Base-by-base conservation (phyloP, 2,888 invertebrate genomes). In the Chymomyza fuscimana region DNA sequence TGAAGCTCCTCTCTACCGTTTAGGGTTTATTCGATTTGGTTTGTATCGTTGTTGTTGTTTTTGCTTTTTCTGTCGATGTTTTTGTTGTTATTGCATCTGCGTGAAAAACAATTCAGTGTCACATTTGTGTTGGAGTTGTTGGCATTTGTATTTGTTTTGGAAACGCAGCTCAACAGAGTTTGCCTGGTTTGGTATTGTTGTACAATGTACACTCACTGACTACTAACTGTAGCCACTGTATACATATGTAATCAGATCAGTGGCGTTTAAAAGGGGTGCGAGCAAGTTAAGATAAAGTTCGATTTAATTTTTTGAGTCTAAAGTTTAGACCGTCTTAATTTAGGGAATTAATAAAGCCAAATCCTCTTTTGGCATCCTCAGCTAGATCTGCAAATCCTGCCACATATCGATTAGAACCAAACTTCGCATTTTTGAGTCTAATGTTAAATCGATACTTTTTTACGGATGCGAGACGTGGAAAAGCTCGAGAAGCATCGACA, bases 41-140 rank as follows among this genome's bases (percentile, higher is more conserved):
- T 40, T 36, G 32, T 22, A 22, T 9, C 19, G 61, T n/a, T 62
- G 32, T 15, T 10, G 50, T 36, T 62, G 50, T 36, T 71, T 69
- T 80, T 72, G 69, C 67, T 78, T 71, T 74, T 80, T 25, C 58
- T 29, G 25, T 7, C 16, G 61, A 15, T 62, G 15, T 25, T 32
- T 10, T 15, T 71, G 70, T 80, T 72, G 67, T 69, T 78, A 70
- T 74, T 80, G 72, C 64, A 51, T 40, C 58, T 50, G 65, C 72
- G 76, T 76, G 77, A 69, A 84, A 81, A 81, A 85, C 82, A 82
- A 85, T 83, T 83, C 81, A 82, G 78, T 83, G 82, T 81, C 85
- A 85, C 81, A 82, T 82, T 82, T 81, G 80, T 81, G 70, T 51
- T 72, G 58, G 65, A 59, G 56, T 69, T 81, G 70, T 51, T 72